phyloP scores from a whole-genome alignment of 2,888 invertebrate genomes.

The Boloria selene region DNA sequence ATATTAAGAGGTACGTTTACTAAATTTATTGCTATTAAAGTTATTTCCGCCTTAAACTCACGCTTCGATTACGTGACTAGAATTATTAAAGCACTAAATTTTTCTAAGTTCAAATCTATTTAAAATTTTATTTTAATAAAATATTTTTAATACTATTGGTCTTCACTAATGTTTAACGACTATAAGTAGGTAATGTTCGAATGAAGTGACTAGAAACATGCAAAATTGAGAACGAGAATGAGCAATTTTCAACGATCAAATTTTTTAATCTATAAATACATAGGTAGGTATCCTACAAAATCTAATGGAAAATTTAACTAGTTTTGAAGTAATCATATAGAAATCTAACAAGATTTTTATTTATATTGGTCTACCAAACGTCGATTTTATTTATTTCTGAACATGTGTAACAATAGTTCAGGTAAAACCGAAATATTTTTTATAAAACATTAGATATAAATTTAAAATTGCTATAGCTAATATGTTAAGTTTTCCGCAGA shows the following conservation, averaged over 20 bases:
- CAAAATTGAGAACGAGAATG: constrained; percentile 61
- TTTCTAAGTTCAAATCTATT: constrained; percentile 49
- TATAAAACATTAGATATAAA: too few species aligned
- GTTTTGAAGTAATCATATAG: too few species aligned
- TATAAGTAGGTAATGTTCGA: constrained; percentile 54
- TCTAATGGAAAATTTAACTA: neutral
- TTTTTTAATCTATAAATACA: constrained; percentile 28
- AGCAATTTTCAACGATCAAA: constrained; percentile 61
- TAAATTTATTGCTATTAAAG: constrained; percentile 67
- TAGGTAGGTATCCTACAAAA: constrained; percentile 35
- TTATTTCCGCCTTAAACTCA: constrained; percentile 47
- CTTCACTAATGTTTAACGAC: constrained; percentile 66
- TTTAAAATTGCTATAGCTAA: neutral
- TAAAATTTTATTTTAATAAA: constrained; percentile 56
- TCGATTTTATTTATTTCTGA: too few species aligned
- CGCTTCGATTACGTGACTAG: constrained; percentile 57
- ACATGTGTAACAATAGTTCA: too few species aligned
- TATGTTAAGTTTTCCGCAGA: constrained; percentile 2
- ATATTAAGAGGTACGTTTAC: constrained; percentile 49
- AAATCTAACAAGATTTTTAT: too few species aligned
- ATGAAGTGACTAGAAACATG: constrained; percentile 69
- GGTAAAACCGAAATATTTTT: too few species aligned
- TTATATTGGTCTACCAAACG: too few species aligned
- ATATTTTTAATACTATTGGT: constrained; percentile 76
- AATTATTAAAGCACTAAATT: constrained; percentile 58